phyloP scores from a whole-genome alignment of 2,888 invertebrate genomes.

The Cabera pusaria region DNA sequence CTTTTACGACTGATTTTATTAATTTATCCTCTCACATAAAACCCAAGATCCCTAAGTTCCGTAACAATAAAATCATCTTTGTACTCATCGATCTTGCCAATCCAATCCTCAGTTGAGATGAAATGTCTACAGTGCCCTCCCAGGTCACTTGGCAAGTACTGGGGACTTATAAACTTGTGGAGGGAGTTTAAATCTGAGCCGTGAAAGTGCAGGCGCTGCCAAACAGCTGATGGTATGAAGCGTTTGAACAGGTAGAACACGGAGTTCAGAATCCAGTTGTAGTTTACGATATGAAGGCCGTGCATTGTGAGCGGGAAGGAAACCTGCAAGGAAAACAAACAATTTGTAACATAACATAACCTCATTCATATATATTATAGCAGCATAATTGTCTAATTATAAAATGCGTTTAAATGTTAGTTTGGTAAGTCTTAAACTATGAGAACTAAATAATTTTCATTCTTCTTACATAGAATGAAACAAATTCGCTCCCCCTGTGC shows the following conservation, averaged over 20 bases:
- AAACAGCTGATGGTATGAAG: conserved; percentile 86
- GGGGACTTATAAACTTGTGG: conserved; percentile 61
- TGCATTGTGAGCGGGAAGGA: conserved; percentile 88
- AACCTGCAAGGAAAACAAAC: conserved; percentile 79
- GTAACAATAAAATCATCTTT: conserved; percentile 80
- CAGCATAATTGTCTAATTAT: too few relatives aligned
- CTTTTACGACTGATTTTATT: too few relatives aligned
- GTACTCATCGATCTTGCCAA: conserved; percentile 75
- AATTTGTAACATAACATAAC: too few relatives aligned
- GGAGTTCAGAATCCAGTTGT: conserved; percentile 90
- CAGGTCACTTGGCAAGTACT: conserved; percentile 64
- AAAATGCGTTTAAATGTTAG: too few relatives aligned
- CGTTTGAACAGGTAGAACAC: conserved; percentile 90
- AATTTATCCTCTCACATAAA: conserved; percentile 45
- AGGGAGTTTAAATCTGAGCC: conserved; percentile 64
- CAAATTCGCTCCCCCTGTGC: too few relatives aligned
- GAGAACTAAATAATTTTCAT: too few relatives aligned
- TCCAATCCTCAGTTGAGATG: conserved; percentile 86
- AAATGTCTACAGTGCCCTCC: conserved; percentile 78
- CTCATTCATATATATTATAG: too few relatives aligned
- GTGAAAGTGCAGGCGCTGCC: conserved; percentile 74
- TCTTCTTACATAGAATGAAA: too few relatives aligned
- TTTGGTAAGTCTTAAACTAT: too few relatives aligned
- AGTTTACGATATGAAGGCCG: conserved; percentile 89
- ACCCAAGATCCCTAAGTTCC: conserved; percentile 86